phyloP scores from a whole-genome alignment of 2,113 vertebrate genomes.

The Psittacula cyanocephala region DNA sequence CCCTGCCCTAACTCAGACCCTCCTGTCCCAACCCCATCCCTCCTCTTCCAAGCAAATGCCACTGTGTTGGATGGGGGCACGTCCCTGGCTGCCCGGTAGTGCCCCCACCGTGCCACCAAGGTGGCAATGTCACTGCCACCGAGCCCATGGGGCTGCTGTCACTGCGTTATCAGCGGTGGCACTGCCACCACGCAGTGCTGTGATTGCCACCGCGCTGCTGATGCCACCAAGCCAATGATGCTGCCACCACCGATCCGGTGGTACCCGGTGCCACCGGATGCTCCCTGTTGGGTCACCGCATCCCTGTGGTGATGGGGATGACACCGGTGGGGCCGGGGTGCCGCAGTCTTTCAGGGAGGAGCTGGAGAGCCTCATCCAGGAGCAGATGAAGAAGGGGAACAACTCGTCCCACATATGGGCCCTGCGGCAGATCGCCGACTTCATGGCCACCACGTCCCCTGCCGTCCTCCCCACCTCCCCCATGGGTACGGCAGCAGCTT shows the following conservation, averaged over 20 bases:
- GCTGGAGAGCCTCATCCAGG: constrained; percentile 96
- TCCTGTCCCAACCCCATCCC: not conserved
- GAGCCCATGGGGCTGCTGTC: not conserved
- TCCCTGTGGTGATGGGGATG: not conserved
- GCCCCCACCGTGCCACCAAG: not conserved
- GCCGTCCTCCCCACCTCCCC: constrained; percentile 86
- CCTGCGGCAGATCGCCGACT: constrained; percentile 93
- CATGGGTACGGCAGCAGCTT: constrained; percentile 75
- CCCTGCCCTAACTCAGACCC: not conserved
- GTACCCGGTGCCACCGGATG: rapidly evolving
- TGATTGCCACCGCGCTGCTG: not conserved
- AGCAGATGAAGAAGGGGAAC: constrained; percentile 97
- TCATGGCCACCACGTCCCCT: constrained; percentile 91
- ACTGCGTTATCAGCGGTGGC: too few species aligned
- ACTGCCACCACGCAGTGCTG: not conserved
- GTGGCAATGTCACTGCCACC: not conserved
- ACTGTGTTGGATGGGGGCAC: not conserved
- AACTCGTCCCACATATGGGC: constrained; percentile 96
- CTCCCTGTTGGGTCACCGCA: rapidly evolving
- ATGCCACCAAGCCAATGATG: not conserved
- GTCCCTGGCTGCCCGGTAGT: not conserved
- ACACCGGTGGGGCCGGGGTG: not conserved
- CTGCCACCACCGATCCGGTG: rapidly evolving
- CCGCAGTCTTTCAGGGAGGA: constrained; percentile 94
- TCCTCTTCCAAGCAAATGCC: not conserved